A percentile compares a stretch with the other conserved stretches of the same genome.
These are phyloP conservation scores for Lithophane socia DNA, from an alignment of 2,888 invertebrate genomes.

Conservation along the genomic window DNA sequence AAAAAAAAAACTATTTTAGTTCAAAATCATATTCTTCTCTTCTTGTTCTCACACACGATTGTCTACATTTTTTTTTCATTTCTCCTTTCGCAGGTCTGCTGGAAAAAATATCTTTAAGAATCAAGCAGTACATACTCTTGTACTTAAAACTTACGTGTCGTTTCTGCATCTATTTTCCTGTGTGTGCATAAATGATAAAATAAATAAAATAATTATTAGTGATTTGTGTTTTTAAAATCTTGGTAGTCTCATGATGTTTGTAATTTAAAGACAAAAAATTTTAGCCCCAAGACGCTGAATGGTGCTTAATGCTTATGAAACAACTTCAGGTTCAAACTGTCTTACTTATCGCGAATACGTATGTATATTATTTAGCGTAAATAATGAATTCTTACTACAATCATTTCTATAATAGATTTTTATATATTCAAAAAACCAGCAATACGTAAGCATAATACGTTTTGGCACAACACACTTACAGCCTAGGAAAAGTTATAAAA, in stretches of 20 bases:
- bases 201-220: not conserved
- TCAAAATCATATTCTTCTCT: too few species aligned
- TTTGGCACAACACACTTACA: conserved; percentile 1
- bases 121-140: too few species aligned
- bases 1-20: too few species aligned
- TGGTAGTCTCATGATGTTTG: not conserved
- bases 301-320: not conserved
- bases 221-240: not conserved
- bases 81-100: too few species aligned
- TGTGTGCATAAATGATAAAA: too few species aligned
- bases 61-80: too few species aligned
- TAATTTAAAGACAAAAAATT: not conserved
- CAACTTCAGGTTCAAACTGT: not conserved
- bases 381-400: not conserved
- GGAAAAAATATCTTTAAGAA: too few species aligned
- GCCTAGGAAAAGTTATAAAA: conserved; percentile 6
- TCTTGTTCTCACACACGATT: too few species aligned
- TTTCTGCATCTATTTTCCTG: too few species aligned
- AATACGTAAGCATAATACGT: not conserved
- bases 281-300: not conserved
- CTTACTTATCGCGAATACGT: not conserved
- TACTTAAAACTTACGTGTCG: too few species aligned
- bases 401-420: not conserved
- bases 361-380: too few species aligned
- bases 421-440: not conserved